These are phyloP conservation scores for Octopus sinensis DNA, from an alignment of 1,140 invertebrate genomes.

Conservation along the genomic window DNA sequence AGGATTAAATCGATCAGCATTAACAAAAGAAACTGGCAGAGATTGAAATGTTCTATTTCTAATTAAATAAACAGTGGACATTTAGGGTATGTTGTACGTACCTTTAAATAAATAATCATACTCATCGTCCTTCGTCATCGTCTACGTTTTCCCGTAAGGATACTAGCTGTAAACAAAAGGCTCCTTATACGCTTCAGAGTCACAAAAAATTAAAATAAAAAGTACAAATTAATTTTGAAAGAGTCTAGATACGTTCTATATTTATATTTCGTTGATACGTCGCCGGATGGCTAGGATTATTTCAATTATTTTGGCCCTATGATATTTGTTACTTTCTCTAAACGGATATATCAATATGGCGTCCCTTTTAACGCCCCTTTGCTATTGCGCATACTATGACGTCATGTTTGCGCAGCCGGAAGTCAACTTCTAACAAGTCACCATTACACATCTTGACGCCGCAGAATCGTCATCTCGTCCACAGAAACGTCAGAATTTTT, in stretches of 20 bases:
- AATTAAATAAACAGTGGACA: no score
- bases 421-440: not conserved
- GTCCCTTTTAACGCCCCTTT: slow-evolving; percentile 20
- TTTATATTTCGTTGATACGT: not conserved
- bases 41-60: no score
- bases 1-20: no score
- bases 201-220: slow-evolving; percentile 20
- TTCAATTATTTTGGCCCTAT: not conserved
- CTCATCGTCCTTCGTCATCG: slow-evolving; percentile 88
- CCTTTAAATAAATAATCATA: slow-evolving; percentile 99
- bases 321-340: not conserved
- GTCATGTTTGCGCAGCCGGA: slow-evolving; percentile 19
- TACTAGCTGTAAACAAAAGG: slow-evolving; percentile 35
- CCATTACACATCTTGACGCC: no score
- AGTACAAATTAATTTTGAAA: not conserved
- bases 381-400: slow-evolving; percentile 21
- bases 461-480: no score
- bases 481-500: no score
- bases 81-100: slow-evolving; percentile 59
- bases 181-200: slow-evolving; percentile 17
- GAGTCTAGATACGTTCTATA: not conserved
- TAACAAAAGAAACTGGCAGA: no score
- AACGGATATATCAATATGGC: slow-evolving; percentile 18
- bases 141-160: slow-evolving; percentile 40
- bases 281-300: slow-evolving; percentile 18